A percentile compares a stretch with the other conserved stretches of the same genome.
phyloP scores from a whole-genome alignment of 2,113 vertebrate genomes.

The Corythaixoides concolor region DNA sequence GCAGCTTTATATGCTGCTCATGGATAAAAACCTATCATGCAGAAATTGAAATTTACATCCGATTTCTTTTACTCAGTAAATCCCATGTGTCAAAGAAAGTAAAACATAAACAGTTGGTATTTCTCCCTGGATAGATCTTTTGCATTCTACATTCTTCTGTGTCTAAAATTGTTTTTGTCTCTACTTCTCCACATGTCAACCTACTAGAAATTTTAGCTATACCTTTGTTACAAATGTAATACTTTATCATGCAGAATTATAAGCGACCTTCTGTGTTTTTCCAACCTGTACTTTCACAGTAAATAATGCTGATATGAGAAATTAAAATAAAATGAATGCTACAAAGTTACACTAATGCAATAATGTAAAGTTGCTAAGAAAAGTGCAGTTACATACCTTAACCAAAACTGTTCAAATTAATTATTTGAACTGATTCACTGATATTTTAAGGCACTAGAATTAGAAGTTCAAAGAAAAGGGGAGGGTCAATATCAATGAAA shows the following conservation, averaged over 20 bases:
- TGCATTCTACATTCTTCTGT: neutral
- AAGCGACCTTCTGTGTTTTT: neutral
- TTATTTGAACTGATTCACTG: neutral
- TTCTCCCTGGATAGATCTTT: neutral
- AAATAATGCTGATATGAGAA: neutral
- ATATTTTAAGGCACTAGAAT: neutral
- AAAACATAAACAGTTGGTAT: neutral
- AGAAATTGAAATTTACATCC: slow-evolving; percentile 9
- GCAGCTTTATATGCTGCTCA: neutral
- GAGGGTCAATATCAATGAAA: neutral
- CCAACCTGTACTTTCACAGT: neutral
- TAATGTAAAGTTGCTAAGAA: neutral
- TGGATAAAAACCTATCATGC: neutral
- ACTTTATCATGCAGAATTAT: neutral
- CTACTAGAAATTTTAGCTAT: neutral
- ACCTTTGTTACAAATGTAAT: neutral
- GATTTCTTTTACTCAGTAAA: neutral
- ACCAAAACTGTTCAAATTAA: neutral
- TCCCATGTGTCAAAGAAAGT: neutral
- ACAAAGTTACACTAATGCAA: neutral
- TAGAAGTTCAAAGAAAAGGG: neutral
- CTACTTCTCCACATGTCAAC: neutral
- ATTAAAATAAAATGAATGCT: neutral
- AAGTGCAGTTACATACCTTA: neutral
- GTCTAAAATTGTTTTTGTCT: neutral